Evolutionary conservation across 2,888 invertebrate genomes (phyloP).

Genomic region (Cyclophora albipunctata): DNA sequence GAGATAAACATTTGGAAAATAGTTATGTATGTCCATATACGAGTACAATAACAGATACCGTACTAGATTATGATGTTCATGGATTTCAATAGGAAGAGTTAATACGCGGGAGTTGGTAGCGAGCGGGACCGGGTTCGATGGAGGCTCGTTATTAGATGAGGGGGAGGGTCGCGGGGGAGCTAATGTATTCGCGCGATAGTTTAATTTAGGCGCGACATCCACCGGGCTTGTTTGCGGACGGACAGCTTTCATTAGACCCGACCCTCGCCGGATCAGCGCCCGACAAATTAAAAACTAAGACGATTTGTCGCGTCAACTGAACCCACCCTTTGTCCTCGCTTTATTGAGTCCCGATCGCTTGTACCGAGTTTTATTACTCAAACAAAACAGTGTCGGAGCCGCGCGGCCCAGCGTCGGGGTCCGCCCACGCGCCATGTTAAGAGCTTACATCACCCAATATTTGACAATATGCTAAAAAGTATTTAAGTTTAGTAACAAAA

Average conservation of each 20-base stretch:
- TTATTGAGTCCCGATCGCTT: constrained; percentile 2
- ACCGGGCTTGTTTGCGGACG: constrained; percentile 31
- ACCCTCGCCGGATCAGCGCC: constrained; percentile 18
- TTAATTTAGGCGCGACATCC: constrained; percentile 49
- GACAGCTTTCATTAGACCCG: constrained; percentile 37
- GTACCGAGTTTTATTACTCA: no score
- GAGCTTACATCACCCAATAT: no score
- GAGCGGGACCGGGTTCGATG: neutral
- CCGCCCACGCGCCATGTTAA: no score
- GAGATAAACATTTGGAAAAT: no score
- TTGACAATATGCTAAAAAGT: no score
- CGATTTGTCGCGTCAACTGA: constrained; percentile 21
- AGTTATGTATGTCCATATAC: no score
- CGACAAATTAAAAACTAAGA: constrained; percentile 38
- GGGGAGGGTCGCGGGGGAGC: constrained; percentile 5
- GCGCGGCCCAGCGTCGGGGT: neutral
- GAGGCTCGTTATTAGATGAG: neutral
- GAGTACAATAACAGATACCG: no score
- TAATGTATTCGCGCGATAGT: constrained; percentile 49
- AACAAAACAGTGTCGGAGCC: neutral
- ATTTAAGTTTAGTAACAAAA: no score
- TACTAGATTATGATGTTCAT: no score
- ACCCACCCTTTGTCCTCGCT: constrained; percentile 3
- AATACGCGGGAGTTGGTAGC: no score
- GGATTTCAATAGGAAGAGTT: no score